Percentiles rank a stretch among this genome's conserved stretches.
These are phyloP conservation scores for Phthorimaea operculella DNA, from an alignment of 1,140 invertebrate species.

Conservation along the genomic window DNA sequence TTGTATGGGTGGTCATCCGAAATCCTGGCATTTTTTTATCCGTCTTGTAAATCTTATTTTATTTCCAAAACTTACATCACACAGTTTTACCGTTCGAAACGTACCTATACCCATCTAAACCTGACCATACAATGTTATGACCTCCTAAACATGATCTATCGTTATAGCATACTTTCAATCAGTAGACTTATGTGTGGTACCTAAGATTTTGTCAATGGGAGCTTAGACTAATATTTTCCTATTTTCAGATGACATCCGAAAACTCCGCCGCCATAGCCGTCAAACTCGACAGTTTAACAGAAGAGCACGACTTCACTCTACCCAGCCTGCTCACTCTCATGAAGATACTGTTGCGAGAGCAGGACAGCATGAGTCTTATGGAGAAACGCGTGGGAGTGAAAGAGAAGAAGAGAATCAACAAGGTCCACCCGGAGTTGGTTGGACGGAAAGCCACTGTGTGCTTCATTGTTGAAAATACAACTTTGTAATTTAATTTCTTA, in stretches of 20 bases:
- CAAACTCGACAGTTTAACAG: not conserved
- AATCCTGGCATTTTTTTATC: no score
- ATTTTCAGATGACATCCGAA: not conserved
- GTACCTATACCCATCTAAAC: no score
- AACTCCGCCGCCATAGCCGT: not conserved
- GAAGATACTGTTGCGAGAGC: not conserved
- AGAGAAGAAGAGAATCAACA: not conserved
- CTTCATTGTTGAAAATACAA: not conserved
- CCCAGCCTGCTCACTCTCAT: not conserved
- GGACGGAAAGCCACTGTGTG: not conserved
- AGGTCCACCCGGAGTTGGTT: not conserved
- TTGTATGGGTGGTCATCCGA: no score
- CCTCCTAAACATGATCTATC: no score
- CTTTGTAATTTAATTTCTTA: not conserved
- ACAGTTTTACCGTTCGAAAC: no score
- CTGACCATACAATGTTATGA: no score
- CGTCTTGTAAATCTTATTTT: no score
- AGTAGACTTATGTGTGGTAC: no score
- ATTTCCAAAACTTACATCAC: no score
- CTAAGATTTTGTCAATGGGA: no score
- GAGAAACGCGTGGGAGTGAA: not conserved
- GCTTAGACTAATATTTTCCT: no score
- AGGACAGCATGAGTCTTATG: not conserved
- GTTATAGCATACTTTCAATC: no score
- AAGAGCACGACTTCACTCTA: not conserved